A percentile compares a stretch with the other conserved stretches of the same genome.
Evolutionary conservation across 2,888 invertebrate species (phyloP).

Genomic region (Leptopterna dolabrata): DNA sequence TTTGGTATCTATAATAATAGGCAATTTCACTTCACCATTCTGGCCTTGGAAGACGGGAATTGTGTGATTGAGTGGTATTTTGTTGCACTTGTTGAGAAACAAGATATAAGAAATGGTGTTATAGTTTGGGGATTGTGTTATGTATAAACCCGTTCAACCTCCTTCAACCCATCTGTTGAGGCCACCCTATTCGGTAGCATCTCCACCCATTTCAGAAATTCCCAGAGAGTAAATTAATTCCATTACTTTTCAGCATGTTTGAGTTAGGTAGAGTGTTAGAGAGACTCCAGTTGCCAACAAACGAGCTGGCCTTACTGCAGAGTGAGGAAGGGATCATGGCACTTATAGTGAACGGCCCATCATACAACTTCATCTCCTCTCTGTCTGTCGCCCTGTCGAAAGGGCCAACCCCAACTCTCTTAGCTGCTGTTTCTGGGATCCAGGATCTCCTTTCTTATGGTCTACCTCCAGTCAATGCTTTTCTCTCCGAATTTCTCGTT

Average conservation of each 20-base stretch:
- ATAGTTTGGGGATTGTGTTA: too few relatives aligned
- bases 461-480: conserved; percentile 26
- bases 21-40: too few relatives aligned
- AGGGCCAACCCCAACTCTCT: not conserved
- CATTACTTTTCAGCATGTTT: conserved; percentile 13
- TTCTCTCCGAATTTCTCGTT: conserved; percentile 21
- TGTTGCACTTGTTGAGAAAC: too few relatives aligned
- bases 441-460: conserved; percentile 42
- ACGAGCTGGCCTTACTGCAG: conserved; percentile 26
- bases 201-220: too few relatives aligned
- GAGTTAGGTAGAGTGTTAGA: conserved; percentile 16
- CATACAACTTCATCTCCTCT: conserved; percentile 14
- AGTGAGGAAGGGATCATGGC: conserved; percentile 25
- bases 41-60: too few relatives aligned
- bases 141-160: too few relatives aligned
- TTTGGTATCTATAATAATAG: too few relatives aligned
- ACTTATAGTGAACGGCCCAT: conserved; percentile 9
- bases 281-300: conserved; percentile 21
- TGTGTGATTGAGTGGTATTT: too few relatives aligned
- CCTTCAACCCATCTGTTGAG: too few relatives aligned
- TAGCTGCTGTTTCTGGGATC: conserved; percentile 1
- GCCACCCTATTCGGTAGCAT: too few relatives aligned
- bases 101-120: too few relatives aligned
- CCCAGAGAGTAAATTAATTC: too few relatives aligned
- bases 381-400: not conserved